Evolutionary conservation across 1,140 invertebrate species (phyloP), one percentile per base, ranked within the genome.

Genomic region (Antheraea pernyi): DNA sequence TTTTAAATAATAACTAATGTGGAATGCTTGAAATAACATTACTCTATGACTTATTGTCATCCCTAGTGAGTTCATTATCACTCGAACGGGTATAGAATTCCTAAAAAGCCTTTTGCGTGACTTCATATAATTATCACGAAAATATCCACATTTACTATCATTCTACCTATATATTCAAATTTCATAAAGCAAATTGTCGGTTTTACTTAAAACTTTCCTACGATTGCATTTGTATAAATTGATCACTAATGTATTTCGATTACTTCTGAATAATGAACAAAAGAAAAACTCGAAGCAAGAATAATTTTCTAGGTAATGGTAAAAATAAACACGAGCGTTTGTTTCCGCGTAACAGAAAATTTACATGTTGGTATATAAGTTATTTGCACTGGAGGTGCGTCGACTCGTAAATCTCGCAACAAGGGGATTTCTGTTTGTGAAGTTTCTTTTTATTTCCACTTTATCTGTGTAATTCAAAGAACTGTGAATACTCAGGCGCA

Each of bases 391-490:
- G 81, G 79, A 90, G 85, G 85, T 90, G 86, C 85, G 84, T 87
- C 81, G 78, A 78, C 83, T 89, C 89, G 87, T 91, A 91, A 91
- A 91, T 91, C 89, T 91, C 80, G 80, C 88, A 86, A 89, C 88
- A 83, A 91, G 89, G 81, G 88, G 88, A 91, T 91, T 88, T 89
- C 84, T 91, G 87, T 91, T 91, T 85, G 86, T 84, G 88, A 91
- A 91, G 81, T 91, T 91, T 85, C 83, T 84, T 89, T 91, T 91
- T 91, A 89, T 91, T 89, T 89, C 78, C 82, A 83, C 85, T 91
- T 89, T 91, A 91, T 91, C 88, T 88, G 84, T 87, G 83, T 87
- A 88, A 85, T 73, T 84, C 81, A 85, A 91, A 88, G 79, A 82
- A 81, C 85, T 84, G 82, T 73, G 86, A 86, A 84, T 91, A 89